Conservation (phyloP, 2,797 vertebrate genomes). For the Darevskia mixta region DNA sequence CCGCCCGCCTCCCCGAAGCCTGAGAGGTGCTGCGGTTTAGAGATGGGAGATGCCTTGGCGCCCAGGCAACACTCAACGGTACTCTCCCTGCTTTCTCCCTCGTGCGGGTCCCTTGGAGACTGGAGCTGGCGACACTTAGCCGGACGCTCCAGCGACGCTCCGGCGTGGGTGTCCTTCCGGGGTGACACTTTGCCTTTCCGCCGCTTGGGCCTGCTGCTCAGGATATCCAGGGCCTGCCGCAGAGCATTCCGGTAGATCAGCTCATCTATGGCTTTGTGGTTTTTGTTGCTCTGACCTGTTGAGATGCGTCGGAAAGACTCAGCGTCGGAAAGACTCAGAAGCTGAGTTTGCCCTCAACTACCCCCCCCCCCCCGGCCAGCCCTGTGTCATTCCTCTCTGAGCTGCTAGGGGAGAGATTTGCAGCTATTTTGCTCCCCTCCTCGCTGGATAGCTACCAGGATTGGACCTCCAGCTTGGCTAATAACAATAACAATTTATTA, state of each 20-base stretch:
- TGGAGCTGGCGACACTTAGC: fast-evolving
- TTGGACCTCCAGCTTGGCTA: too few species aligned
- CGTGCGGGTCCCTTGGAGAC: neutral
- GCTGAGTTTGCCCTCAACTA: too few species aligned
- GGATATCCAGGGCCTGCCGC: constrained; percentile 73
- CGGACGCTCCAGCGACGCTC: fast-evolving
- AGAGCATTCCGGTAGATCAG: constrained; percentile 76
- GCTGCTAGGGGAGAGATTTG: too few species aligned
- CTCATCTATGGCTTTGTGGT: constrained; percentile 58
- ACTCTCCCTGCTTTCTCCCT: neutral
- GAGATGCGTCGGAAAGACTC: fast-evolving
- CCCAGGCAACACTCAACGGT: fast-evolving
- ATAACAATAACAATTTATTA: too few species aligned
- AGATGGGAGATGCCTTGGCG: fast-evolving
- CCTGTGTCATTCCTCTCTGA: neutral
- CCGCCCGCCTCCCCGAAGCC: fast-evolving
- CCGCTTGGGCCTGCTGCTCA: constrained; percentile 21
- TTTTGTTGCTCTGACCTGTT: constrained; percentile 30
- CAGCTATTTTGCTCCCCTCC: too few species aligned
- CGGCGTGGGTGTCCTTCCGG: fast-evolving
- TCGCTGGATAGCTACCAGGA: too few species aligned
- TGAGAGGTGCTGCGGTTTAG: fast-evolving
- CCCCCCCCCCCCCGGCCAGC: too few species aligned
- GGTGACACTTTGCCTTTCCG: fast-evolving
- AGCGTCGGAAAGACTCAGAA: fast-evolving